Conservation (phyloP, 2,888 invertebrate species). For the Sicus ferrugineus region DNA sequence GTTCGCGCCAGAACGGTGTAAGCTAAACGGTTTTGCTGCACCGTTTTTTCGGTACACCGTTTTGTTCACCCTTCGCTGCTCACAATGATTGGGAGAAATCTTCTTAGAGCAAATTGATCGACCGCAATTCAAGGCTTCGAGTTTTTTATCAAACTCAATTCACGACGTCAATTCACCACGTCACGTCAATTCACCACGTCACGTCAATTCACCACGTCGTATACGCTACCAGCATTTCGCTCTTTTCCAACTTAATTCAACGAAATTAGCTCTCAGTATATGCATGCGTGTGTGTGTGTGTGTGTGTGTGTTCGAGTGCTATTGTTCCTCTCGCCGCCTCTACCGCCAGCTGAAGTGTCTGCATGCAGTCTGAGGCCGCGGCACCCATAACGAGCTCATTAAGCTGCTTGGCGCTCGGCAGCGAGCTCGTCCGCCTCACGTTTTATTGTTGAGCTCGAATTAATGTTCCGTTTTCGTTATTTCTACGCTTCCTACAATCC, state of each 20-base stretch:
- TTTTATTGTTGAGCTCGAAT: not conserved
- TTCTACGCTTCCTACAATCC: too few species aligned
- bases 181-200: not conserved
- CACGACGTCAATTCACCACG: too few species aligned
- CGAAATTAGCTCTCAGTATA: not conserved
- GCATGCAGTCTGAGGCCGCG: not conserved
- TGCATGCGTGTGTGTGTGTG: not conserved
- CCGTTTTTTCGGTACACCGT: conserved; percentile 34
- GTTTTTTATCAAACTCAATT: not conserved
- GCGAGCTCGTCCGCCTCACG: not conserved
- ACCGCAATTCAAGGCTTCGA: conserved; percentile 23
- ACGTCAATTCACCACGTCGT: conserved; percentile 7
- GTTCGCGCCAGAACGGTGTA: too few species aligned
- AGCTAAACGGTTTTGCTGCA: too few species aligned
- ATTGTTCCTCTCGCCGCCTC: not conserved
- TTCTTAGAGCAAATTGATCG: conserved; percentile 36
- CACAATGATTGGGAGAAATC: conserved; percentile 64
- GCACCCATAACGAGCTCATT: not conserved
- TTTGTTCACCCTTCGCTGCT: conserved; percentile 60
- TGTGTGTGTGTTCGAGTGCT: not conserved
- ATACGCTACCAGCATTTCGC: conserved; percentile 8
- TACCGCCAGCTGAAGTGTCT: not conserved
- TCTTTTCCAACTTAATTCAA: not conserved
- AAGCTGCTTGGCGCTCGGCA: not conserved
- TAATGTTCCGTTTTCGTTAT: too few species aligned